Percentiles rank a stretch among this genome's conserved stretches.
Conservation (phyloP, 2,113 vertebrate genomes). For the Passer domesticus region DNA sequence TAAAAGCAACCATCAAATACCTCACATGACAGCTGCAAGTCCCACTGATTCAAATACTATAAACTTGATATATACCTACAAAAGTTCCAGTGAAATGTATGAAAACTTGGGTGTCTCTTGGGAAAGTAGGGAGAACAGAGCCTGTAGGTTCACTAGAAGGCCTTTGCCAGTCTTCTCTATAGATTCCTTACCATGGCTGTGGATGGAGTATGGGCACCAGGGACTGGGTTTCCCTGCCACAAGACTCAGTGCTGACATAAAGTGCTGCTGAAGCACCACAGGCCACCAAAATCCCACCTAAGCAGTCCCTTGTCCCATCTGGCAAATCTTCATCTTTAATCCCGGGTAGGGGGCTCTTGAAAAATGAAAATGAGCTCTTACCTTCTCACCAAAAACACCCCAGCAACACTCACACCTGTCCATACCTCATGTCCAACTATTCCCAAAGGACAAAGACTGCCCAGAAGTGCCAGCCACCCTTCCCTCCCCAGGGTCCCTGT, state of each 20-base stretch:
- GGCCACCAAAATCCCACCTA: neutral
- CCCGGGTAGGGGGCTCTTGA: neutral
- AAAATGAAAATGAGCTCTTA: neutral
- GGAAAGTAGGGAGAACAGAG: neutral
- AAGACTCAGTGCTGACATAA: accelerated
- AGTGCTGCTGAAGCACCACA: neutral
- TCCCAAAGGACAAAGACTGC: neutral
- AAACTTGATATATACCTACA: neutral
- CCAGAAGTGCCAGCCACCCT: neutral
- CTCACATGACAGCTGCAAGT: neutral
- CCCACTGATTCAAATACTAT: neutral
- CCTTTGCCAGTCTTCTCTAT: neutral
- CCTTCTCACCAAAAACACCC: neutral
- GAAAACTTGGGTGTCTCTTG: neutral
- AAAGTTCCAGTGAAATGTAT: neutral
- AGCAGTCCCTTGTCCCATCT: neutral
- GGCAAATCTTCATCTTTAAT: neutral
- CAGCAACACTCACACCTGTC: neutral
- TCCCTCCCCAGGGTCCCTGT: neutral
- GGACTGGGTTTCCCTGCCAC: neutral
- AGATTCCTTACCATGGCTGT: neutral
- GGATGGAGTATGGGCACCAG: neutral
- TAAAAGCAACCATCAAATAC: neutral
- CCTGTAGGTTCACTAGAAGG: neutral
- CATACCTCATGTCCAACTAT: neutral